These are phyloP conservation scores for Saccostrea glomerata DNA, from an alignment of 1,140 invertebrate species.

Conservation along the genomic window DNA sequence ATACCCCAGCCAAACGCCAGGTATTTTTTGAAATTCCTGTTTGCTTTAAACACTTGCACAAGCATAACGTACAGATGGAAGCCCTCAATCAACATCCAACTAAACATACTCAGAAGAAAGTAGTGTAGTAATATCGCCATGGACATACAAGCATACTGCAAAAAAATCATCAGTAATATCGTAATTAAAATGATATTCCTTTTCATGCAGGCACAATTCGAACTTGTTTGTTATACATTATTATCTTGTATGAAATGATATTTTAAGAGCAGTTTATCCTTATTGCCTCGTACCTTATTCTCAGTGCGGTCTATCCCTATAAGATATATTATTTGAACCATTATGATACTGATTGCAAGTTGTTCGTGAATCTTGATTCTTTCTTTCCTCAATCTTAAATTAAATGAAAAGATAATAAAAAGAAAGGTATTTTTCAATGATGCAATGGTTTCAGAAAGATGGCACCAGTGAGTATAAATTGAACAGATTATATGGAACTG, in stretches of 20 bases:
- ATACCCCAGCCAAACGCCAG: conserved; percentile 81
- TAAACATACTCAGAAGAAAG: conserved; percentile 78
- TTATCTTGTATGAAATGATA: too few relatives aligned
- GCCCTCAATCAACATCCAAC: conserved; percentile 81
- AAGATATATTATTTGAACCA: conserved; percentile 70
- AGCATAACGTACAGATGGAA: conserved; percentile 93
- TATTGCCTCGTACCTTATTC: conserved; percentile 55
- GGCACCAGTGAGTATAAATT: too few relatives aligned
- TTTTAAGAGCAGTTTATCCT: neutral
- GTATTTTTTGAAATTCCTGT: conserved; percentile 84
- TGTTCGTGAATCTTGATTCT: conserved; percentile 72
- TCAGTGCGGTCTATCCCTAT: conserved; percentile 67
- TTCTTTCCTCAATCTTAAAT: conserved; percentile 67
- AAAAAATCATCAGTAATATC: neutral
- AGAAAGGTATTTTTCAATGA: neutral
- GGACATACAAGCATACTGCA: conserved; percentile 70
- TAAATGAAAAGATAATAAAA: neutral
- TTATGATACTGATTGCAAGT: conserved; percentile 67
- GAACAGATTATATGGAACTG: neutral
- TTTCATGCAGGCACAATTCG: too few relatives aligned
- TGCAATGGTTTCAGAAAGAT: too few relatives aligned
- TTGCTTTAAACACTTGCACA: conserved; percentile 94
- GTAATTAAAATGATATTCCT: too few relatives aligned
- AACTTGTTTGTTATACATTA: too few relatives aligned
- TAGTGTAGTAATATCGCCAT: conserved; percentile 79